Evolutionary conservation across 2,797 vertebrate genomes (phyloP), one percentile per base, ranked within the genome.

Genomic region (Loris lydekkerianus): DNA sequence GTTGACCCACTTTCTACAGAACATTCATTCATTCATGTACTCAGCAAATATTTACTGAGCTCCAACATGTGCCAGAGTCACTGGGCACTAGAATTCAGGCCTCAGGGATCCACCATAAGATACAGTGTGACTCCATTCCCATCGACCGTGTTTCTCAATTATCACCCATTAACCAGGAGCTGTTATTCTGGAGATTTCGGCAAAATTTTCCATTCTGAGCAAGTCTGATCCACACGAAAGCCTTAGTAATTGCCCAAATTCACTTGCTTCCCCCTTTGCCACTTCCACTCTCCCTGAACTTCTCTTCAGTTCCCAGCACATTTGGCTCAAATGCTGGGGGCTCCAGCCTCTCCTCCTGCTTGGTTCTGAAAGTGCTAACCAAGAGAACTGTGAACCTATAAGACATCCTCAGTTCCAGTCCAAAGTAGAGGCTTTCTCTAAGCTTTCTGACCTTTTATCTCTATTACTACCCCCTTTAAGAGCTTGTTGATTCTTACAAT

Each of bases 101-200:
- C 37, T 69, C 75, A 49, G 34, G 43, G 49, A 61, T 31, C 49
- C 46, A 82, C 61, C 15, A 0, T 25, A 93, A 88, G 67, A 83
- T 40, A 25, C 15, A 46, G 34, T 49, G 4, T 61, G 46, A 77
- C 72, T 31, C 29, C 27, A 31, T 46, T 80, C 40, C 78, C 69
- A 80, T 37, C 60, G 0, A 8, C 29, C 65, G 63, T 17, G 34
- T 31, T 81, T 81, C 82, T 76, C 49, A 49, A 60, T 77, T 72
- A 81, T 61, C 67, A 63, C 61, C 53, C 75, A 86, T 27, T 88
- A 29, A 56, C 86, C 83, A 86, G 60, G 4, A 40, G 60, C 85
- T 72, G 53, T 29, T 75, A 77, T 65, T 91, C 70, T 75, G 56
- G 91, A 95, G 31, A 88, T 75, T 67, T 87, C 86, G 76, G 29